phyloP scores from a whole-genome alignment of 2,113 vertebrate genomes.

The Pongo abelii region DNA sequence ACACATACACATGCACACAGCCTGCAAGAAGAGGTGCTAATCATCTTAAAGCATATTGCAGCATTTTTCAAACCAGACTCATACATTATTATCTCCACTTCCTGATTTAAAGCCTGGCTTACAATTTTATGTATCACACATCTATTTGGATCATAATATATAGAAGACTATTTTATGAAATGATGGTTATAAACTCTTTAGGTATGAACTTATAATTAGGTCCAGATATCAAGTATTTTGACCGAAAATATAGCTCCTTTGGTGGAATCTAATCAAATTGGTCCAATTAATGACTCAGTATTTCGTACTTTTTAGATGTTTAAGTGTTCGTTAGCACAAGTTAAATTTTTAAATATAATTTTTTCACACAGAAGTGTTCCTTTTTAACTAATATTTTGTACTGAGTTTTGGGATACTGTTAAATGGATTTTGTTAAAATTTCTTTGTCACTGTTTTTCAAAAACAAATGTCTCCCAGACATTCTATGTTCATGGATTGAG shows the following conservation, averaged over 20 bases:
- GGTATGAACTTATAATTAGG: neutral
- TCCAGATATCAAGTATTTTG: neutral
- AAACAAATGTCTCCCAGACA: neutral
- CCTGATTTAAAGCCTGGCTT: neutral
- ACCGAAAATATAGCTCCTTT: neutral
- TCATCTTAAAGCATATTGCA: neutral
- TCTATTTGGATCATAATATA: neutral
- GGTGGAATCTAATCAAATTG: neutral
- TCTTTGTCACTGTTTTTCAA: neutral
- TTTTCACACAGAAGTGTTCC: neutral
- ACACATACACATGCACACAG: too few species aligned
- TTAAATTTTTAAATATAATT: neutral
- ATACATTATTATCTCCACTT: neutral
- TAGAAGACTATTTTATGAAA: neutral
- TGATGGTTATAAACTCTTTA: neutral
- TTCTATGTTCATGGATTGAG: neutral
- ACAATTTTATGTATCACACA: neutral
- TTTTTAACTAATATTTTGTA: neutral
- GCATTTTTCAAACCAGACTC: neutral
- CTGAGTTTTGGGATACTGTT: neutral
- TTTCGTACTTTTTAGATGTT: neutral
- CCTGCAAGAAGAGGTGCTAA: neutral
- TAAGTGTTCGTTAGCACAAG: neutral
- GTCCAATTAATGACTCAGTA: neutral
- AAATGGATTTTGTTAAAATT: neutral